These are phyloP conservation scores for Henricia sp. DNA, from an alignment of 53 echinoderm and acorn worm species.

Conservation along the genomic window DNA sequence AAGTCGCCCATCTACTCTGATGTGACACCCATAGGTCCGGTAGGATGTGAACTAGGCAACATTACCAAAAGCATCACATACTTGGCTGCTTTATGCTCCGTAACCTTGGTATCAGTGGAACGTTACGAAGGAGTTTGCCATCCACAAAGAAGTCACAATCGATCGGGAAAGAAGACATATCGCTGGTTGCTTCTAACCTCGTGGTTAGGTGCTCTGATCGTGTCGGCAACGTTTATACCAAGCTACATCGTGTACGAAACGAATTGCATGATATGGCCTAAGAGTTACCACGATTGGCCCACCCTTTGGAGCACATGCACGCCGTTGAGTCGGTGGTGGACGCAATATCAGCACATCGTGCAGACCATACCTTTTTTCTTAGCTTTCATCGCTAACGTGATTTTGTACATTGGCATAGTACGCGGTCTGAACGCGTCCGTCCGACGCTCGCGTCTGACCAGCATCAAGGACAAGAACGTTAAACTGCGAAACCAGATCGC, in stretches of 20 bases:
- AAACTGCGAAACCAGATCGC: slow-evolving; percentile 79
- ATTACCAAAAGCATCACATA: slow-evolving; percentile 70
- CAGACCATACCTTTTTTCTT: slow-evolving; percentile 71
- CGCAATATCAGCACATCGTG: slow-evolving; percentile 62
- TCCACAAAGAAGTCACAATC: slow-evolving; percentile 67
- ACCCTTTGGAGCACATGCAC: slow-evolving; percentile 51
- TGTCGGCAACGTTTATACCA: slow-evolving; percentile 72
- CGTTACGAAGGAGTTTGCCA: slow-evolving; percentile 77
- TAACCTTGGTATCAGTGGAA: slow-evolving; percentile 73
- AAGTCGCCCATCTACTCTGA: slow-evolving; percentile 66
- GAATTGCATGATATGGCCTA: slow-evolving; percentile 66
- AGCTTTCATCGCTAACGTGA: slow-evolving; percentile 67
- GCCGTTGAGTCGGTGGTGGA: slow-evolving; percentile 53
- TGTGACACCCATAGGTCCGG: slow-evolving; percentile 55
- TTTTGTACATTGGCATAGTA: slow-evolving; percentile 66
- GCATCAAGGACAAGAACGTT: slow-evolving; percentile 69
- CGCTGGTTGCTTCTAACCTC: slow-evolving; percentile 61
- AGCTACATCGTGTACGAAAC: slow-evolving; percentile 52
- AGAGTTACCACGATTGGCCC: slow-evolving; percentile 63
- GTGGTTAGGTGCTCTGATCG: slow-evolving; percentile 54
- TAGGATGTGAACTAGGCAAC: slow-evolving; percentile 62
- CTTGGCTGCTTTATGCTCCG: slow-evolving; percentile 67
- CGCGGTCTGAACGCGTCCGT: slow-evolving; percentile 70
- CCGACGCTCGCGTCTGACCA: slow-evolving; percentile 61
- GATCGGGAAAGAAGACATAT: slow-evolving; percentile 66